A percentile compares a stretch with the other conserved stretches of the same genome.
These are phyloP conservation scores for Lampris incognitus DNA, from an alignment of 2,113 vertebrate genomes.

Conservation along the genomic window DNA sequence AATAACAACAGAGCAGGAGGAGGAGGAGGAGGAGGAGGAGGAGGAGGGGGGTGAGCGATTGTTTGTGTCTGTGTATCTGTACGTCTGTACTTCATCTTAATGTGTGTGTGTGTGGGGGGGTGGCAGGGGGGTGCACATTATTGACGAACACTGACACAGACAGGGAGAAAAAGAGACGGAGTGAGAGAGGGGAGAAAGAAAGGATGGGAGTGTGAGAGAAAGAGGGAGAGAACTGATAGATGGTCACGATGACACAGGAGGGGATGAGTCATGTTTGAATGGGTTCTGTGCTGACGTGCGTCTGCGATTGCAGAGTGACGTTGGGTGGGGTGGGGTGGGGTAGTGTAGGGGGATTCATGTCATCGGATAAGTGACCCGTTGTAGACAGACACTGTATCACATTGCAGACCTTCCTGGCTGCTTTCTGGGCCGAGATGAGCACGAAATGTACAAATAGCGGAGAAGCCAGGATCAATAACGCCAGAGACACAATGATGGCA, in stretches of 20 bases:
- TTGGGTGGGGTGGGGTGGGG: conserved; percentile 51
- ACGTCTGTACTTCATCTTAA: conserved; percentile 5
- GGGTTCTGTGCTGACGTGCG: conserved; percentile 44
- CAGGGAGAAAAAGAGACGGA: background rate
- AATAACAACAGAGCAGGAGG: conserved; percentile 16
- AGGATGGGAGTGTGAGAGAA: conserved; percentile 5
- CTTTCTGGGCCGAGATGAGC: background rate
- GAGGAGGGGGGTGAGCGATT: too few relatives aligned
- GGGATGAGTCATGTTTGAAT: conserved; percentile 57
- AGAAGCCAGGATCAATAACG: conserved; percentile 28
- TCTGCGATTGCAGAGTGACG: background rate
- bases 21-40: background rate
- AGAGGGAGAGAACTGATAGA: conserved; percentile 18
- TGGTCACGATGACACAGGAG: conserved; percentile 57
- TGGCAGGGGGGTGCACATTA: too few relatives aligned
- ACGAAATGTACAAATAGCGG: background rate
- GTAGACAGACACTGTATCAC: background rate
- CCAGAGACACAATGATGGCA: background rate
- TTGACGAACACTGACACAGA: background rate
- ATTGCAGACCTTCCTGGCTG: background rate
- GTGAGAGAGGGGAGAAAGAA: background rate
- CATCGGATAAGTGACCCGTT: conserved; percentile 24
- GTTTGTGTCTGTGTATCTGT: background rate
- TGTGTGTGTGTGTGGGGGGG: conserved; percentile 25
- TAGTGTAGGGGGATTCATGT: conserved; percentile 27